These are phyloP conservation scores for Dendrolimus houi DNA, from an alignment of 2,888 invertebrate species.

Conservation along the genomic window DNA sequence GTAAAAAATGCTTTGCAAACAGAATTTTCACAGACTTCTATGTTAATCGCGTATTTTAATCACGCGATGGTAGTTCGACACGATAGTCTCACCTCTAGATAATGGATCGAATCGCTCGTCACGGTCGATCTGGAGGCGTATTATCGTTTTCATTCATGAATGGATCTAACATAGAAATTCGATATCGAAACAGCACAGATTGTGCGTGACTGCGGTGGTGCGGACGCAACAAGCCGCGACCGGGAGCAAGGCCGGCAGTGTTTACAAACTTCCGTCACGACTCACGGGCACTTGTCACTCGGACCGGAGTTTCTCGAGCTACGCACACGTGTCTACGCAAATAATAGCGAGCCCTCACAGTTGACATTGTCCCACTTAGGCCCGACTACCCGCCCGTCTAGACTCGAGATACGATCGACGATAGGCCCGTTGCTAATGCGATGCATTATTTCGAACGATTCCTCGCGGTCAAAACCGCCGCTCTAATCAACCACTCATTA, in stretches of 20 bases:
- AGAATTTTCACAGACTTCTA: too few species aligned
- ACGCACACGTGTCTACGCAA: constrained; percentile 68
- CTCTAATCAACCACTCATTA: too few species aligned
- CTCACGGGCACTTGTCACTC: constrained; percentile 60
- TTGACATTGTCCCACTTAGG: constrained; percentile 66
- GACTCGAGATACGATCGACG: constrained; percentile 53
- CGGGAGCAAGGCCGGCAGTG: constrained; percentile 67
- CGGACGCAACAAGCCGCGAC: constrained; percentile 35
- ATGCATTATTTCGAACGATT: constrained; percentile 6
- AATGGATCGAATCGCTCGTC: constrained; percentile 40
- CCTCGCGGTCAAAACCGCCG: background rate
- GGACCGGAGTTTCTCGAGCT: constrained; percentile 24
- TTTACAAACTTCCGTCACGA: constrained; percentile 72
- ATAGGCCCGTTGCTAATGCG: constrained; percentile 41
- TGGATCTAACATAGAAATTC: constrained; percentile 42
- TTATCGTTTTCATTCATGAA: constrained; percentile 55
- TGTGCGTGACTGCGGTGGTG: constrained; percentile 40
- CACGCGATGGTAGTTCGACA: constrained; percentile 1
- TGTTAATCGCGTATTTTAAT: constrained; percentile 18
- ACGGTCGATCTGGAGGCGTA: constrained; percentile 41
- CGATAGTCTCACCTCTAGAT: constrained; percentile 35
- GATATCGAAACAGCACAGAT: constrained; percentile 41
- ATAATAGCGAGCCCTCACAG: constrained; percentile 68
- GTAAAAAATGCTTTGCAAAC: too few species aligned
- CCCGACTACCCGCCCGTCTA: constrained; percentile 52